These are phyloP conservation scores for Acropora tenuis DNA, from an alignment of 64 coral and sea anemone genomes.

Conservation along the genomic window DNA sequence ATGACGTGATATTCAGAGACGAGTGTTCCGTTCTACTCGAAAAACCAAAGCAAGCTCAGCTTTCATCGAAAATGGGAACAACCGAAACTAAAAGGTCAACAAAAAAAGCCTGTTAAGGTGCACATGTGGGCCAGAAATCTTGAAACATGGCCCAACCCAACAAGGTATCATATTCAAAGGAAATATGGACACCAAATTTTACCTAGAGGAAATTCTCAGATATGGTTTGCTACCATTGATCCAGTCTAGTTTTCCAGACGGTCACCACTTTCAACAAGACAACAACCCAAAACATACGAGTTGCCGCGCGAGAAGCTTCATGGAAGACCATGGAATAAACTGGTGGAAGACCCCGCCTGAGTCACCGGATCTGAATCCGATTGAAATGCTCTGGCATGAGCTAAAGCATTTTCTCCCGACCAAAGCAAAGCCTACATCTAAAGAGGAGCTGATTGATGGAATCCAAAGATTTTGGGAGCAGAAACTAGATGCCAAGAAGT, in stretches of 20 bases:
- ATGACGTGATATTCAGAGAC: neutral
- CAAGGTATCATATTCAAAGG: neutral
- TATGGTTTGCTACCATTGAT: neutral
- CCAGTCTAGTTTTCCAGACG: neutral
- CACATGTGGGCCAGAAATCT: conserved; percentile 22
- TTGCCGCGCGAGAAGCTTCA: neutral
- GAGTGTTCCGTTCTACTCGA: conserved; percentile 9
- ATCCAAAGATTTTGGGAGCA: neutral
- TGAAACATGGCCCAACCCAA: neutral
- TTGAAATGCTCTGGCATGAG: neutral
- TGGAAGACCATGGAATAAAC: neutral
- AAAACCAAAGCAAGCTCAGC: conserved; percentile 1
- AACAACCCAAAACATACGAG: conserved; percentile 35
- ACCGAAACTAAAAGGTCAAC: neutral
- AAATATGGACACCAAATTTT: neutral
- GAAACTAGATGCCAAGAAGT: neutral
- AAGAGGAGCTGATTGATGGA: neutral
- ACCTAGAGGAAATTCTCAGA: neutral
- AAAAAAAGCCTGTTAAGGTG: conserved; percentile 1
- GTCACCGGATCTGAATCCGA: neutral
- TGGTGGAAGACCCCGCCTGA: neutral
- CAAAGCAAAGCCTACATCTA: neutral
- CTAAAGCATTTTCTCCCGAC: neutral
- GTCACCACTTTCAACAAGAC: conserved; percentile 41
- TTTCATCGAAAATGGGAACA: conserved; percentile 35